Conservation (phyloP, 1,140 invertebrate species). For the Bombus confusus region DNA sequence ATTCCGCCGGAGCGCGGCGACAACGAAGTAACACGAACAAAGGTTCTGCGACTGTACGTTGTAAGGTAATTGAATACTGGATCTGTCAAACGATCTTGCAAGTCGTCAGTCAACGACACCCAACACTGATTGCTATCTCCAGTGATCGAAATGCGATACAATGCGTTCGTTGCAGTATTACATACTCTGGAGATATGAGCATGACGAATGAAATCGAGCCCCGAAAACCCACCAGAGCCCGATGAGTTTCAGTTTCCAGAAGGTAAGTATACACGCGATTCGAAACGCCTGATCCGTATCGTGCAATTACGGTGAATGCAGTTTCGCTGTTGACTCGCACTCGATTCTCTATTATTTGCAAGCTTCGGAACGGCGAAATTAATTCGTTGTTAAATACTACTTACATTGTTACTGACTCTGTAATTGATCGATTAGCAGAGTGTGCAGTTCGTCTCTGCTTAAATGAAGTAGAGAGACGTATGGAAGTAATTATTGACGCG, state of each 20-base stretch:
- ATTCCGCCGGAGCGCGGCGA: too few species aligned
- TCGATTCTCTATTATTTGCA: conserved; percentile 29
- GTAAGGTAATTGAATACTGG: not conserved
- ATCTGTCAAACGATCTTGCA: not conserved
- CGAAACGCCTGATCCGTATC: conserved; percentile 24
- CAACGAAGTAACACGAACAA: not conserved
- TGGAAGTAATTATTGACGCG: conserved; percentile 15
- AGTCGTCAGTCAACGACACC: not conserved
- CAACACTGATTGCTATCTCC: not conserved
- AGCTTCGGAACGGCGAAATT: conserved; percentile 5
- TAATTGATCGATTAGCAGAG: conserved; percentile 41
- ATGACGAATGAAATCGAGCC: conserved; percentile 29
- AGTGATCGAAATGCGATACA: conserved; percentile 30
- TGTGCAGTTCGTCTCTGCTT: not conserved
- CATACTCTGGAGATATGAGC: conserved; percentile 4
- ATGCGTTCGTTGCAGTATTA: conserved; percentile 2
- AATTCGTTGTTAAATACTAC: conserved; percentile 53
- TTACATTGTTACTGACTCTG: conserved; percentile 46
- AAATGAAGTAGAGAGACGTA: conserved; percentile 1
- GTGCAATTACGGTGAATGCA: conserved; percentile 40
- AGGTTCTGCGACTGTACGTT: not conserved
- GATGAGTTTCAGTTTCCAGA: not conserved
- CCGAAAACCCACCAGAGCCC: conserved; percentile 5
- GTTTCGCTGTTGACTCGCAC: conserved; percentile 40
- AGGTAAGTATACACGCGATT: not conserved